A percentile compares a stretch with the other conserved stretches of the same genome.
Conservation (phyloP, 2,113 vertebrate species). For the Arvicanthis niloticus region DNA sequence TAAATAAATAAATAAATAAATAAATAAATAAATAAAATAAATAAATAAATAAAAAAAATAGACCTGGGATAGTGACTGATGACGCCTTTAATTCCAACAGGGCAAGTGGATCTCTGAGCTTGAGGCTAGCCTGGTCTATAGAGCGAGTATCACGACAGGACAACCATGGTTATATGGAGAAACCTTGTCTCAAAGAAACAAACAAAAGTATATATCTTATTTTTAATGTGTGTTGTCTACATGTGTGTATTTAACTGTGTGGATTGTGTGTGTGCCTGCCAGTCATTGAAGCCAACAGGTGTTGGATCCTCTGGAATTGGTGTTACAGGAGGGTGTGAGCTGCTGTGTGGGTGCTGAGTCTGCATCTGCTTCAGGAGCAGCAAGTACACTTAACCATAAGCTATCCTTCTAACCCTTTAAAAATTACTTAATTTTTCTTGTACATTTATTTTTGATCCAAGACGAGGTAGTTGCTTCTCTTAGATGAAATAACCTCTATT, state of each 20-base stretch:
- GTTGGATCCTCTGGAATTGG: background rate
- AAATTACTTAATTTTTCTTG: conserved; percentile 4
- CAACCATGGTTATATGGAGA: background rate
- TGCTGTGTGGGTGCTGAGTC: background rate
- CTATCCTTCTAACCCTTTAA: background rate
- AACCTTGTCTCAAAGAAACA: background rate
- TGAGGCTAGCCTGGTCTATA: background rate
- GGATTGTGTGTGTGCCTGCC: background rate
- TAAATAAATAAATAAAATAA: background rate
- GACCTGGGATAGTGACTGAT: background rate
- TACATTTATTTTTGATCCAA: background rate
- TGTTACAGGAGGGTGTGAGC: background rate
- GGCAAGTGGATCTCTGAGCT: background rate
- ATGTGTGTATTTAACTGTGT: background rate
- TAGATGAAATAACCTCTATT: conserved; percentile 38
- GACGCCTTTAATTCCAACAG: background rate
- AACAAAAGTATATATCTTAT: background rate
- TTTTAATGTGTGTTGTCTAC: background rate
- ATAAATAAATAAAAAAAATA: background rate
- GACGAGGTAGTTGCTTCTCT: conserved; percentile 7
- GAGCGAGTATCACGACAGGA: background rate
- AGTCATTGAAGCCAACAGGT: background rate
- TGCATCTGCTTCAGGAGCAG: background rate
- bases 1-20: background rate
- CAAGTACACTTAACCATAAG: background rate